These are phyloP conservation scores for Zaprionus lachaisei DNA, from an alignment of 1,140 invertebrate genomes.

Conservation along the genomic window DNA sequence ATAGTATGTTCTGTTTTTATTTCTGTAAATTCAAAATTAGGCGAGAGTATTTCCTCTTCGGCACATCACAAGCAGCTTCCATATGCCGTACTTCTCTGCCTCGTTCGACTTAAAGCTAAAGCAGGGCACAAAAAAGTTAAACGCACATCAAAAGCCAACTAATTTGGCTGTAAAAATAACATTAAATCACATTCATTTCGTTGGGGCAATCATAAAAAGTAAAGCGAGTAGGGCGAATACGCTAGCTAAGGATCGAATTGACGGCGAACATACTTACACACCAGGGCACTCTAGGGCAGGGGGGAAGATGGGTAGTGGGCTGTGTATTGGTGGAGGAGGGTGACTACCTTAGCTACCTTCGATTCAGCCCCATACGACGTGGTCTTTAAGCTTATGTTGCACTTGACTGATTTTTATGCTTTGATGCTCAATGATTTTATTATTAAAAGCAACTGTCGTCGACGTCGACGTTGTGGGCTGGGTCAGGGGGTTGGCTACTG, in stretches of 20 bases:
- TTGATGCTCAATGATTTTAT: slow-evolving; percentile 83
- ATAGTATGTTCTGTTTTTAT: no score
- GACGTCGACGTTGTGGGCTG: neutral
- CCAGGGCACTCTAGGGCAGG: neutral
- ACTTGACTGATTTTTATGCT: slow-evolving; percentile 83
- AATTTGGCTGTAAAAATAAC: slow-evolving; percentile 82
- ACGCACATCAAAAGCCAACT: slow-evolving; percentile 80
- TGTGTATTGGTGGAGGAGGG: neutral
- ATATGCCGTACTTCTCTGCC: slow-evolving; percentile 5
- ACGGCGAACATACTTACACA: slow-evolving; percentile 19
- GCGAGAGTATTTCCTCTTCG: slow-evolving; percentile 3
- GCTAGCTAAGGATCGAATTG: slow-evolving; percentile 59
- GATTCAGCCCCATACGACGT: slow-evolving; percentile 59
- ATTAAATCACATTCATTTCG: slow-evolving; percentile 74
- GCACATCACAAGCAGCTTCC: neutral
- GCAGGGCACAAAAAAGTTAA: slow-evolving; percentile 59
- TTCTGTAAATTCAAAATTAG: neutral
- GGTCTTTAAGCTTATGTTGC: slow-evolving; percentile 82
- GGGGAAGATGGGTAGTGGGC: slow-evolving; percentile 7
- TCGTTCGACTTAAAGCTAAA: slow-evolving; percentile 49
- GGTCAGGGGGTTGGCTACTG: slow-evolving; percentile 17
- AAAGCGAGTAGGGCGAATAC: slow-evolving; percentile 20
- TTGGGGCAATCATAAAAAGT: slow-evolving; percentile 49
- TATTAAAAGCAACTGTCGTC: slow-evolving; percentile 80
- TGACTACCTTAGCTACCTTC: slow-evolving; percentile 51